Conservation (phyloP, 2,888 invertebrate genomes). For the Philaethria dido region DNA sequence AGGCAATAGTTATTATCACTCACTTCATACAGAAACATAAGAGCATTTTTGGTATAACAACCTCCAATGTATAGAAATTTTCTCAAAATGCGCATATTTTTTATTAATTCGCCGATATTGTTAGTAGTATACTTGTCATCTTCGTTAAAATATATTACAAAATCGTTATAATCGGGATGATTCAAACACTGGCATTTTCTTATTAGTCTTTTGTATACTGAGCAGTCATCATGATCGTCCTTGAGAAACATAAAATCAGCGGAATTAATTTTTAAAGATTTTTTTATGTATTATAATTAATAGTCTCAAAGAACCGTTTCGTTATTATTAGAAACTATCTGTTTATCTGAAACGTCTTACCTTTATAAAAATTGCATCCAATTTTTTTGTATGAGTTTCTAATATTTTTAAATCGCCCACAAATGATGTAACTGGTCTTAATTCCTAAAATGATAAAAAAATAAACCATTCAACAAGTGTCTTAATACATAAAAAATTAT, state of each 20-base stretch:
- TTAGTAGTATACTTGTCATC: conserved; percentile 63
- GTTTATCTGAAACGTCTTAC: conserved; percentile 46
- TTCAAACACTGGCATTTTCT: conserved; percentile 73
- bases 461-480: background rate
- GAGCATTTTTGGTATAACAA: conserved; percentile 63
- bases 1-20: conserved; percentile 31
- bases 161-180: conserved; percentile 65
- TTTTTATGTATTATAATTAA: too few species aligned
- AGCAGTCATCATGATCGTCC: conserved; percentile 69
- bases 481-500: background rate
- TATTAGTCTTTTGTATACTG: conserved; percentile 68
- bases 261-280: too few species aligned
- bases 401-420: conserved; percentile 49
- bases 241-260: conserved; percentile 48
- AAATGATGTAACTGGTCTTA: conserved; percentile 3
- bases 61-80: conserved; percentile 74
- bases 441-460: conserved; percentile 16
- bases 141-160: conserved; percentile 74
- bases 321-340: too few species aligned
- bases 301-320: too few species aligned
- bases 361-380: conserved; percentile 57
- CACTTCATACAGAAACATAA: conserved; percentile 72
- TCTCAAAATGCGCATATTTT: conserved; percentile 71
- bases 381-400: conserved; percentile 55
- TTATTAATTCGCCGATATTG: conserved; percentile 69